Conservation (phyloP, 1,140 invertebrate genomes). For the Dinoponera quadriceps region DNA sequence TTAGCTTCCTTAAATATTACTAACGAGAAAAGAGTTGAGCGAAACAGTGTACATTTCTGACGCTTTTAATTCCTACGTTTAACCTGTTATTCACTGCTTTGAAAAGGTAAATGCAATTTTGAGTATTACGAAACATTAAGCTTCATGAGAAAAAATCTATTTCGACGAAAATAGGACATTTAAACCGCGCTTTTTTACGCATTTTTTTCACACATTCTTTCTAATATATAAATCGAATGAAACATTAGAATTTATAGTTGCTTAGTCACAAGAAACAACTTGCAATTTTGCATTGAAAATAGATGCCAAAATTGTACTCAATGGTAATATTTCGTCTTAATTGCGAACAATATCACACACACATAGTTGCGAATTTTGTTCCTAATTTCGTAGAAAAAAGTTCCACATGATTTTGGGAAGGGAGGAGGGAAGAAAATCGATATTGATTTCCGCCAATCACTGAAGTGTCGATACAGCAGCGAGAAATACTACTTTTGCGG, state of each 20-base stretch:
- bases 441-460: conserved; percentile 67
- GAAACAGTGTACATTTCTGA: conserved; percentile 32
- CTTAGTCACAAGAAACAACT: neutral
- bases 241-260: neutral
- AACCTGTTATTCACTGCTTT: conserved; percentile 38
- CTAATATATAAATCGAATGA: neutral
- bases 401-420: conserved; percentile 11
- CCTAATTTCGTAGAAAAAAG: neutral
- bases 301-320: neutral
- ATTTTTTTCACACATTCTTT: neutral
- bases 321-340: neutral
- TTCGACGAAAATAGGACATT: neutral
- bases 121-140: conserved; percentile 13
- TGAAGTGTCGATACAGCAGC: conserved; percentile 68
- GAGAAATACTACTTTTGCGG: conserved; percentile 65
- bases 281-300: neutral
- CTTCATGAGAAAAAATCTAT: neutral
- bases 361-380: neutral
- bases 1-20: conserved; percentile 51
- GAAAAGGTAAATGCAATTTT: conserved; percentile 25
- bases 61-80: conserved; percentile 32
- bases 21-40: conserved; percentile 33
- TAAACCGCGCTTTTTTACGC: neutral
- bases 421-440: conserved; percentile 16
- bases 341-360: neutral